A percentile compares a stretch with the other conserved stretches of the same genome.
Conservation (phyloP, 2,797 vertebrate genomes). For the Paguma larvata region DNA sequence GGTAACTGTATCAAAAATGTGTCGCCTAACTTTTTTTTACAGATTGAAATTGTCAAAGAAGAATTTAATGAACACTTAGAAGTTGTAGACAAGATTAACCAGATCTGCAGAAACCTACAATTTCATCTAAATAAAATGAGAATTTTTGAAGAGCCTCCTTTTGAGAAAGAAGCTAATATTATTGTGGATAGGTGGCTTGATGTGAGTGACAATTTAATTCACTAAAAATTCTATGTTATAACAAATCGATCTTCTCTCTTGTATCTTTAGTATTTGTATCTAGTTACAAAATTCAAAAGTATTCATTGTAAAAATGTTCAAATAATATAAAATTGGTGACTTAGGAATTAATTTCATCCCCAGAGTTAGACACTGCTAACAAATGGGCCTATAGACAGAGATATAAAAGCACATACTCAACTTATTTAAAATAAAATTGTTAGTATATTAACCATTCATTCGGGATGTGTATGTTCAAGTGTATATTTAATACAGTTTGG, state of each 20-base stretch:
- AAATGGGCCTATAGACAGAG: neutral
- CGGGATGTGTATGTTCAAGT: neutral
- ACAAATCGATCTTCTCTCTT: neutral
- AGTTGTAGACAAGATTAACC: constrained; percentile 93
- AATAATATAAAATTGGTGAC: neutral
- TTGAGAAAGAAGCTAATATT: constrained; percentile 94
- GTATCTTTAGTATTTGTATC: constrained; percentile 35
- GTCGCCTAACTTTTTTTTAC: constrained; percentile 65
- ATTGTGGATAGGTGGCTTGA: constrained; percentile 98
- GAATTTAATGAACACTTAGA: constrained; percentile 91
- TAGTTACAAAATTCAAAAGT: constrained; percentile 35
- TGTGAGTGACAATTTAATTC: constrained; percentile 90
- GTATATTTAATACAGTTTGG: neutral
- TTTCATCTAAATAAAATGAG: constrained; percentile 95
- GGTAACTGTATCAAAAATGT: constrained; percentile 46
- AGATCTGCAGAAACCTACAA: constrained; percentile 94
- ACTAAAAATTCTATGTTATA: constrained; percentile 64
- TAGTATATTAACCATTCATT: neutral
- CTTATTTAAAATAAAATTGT: constrained; percentile 37
- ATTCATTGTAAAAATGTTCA: constrained; percentile 10
- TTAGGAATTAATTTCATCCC: constrained; percentile 37
- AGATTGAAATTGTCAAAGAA: constrained; percentile 93
- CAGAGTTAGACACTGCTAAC: neutral
- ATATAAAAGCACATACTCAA: neutral
- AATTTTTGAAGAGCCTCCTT: constrained; percentile 92